Conservation (phyloP, 2,113 vertebrate species). For the Corythoichthys haematopterus region DNA sequence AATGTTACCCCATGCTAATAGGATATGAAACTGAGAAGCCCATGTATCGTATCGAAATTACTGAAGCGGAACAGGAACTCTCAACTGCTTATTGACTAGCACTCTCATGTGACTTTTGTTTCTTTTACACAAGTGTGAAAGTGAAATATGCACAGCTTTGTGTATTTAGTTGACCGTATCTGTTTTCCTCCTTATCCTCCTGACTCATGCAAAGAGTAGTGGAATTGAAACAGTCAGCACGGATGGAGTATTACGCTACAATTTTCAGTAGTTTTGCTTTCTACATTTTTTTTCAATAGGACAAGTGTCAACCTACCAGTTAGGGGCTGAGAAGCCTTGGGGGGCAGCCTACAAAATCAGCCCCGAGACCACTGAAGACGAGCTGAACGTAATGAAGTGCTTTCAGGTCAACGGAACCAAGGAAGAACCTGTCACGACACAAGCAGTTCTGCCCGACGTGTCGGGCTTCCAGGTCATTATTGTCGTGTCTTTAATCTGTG, state of each 20-base stretch:
- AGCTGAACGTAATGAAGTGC: slow-evolving; percentile 73
- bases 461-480: slow-evolving; percentile 69
- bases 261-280: too few species aligned
- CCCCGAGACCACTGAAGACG: slow-evolving; percentile 72
- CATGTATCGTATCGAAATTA: slow-evolving; percentile 36
- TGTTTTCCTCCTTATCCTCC: background rate
- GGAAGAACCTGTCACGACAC: slow-evolving; percentile 57
- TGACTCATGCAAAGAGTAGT: background rate
- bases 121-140: background rate
- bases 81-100: background rate
- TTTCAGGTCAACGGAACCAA: slow-evolving; percentile 78
- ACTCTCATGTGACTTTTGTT: background rate
- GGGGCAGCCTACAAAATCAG: slow-evolving; percentile 74
- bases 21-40: slow-evolving; percentile 35
- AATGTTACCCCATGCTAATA: background rate
- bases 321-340: slow-evolving; percentile 56
- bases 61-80: slow-evolving; percentile 11
- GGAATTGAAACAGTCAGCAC: background rate
- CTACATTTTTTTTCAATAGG: slow-evolving; percentile 44
- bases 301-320: slow-evolving; percentile 75
- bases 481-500: background rate
- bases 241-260: background rate
- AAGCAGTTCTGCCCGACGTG: slow-evolving; percentile 63
- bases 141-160: background rate
- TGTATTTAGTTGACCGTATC: background rate